Conservation (phyloP, 2,797 vertebrate genomes). For the Phylloscopus collybita region DNA sequence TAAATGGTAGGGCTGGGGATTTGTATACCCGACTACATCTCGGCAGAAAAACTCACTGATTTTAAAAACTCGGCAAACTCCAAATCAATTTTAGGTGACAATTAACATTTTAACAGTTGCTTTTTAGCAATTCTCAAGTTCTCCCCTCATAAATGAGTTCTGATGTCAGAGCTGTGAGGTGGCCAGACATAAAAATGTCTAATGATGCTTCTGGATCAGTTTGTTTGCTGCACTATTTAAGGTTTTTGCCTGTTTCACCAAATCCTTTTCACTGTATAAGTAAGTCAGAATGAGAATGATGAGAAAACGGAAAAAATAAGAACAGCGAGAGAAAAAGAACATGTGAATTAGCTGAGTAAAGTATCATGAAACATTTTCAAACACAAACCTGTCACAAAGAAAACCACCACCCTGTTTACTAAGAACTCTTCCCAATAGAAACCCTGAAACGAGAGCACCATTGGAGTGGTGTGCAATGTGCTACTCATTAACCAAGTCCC, state of each 20-base stretch:
- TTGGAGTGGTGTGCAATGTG: too few species aligned
- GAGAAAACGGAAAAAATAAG: slow-evolving; percentile 60
- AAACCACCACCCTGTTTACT: background rate
- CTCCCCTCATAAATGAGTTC: slow-evolving; percentile 67
- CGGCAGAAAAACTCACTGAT: slow-evolving; percentile 61
- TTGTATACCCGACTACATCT: slow-evolving; percentile 67
- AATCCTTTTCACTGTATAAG: slow-evolving; percentile 90
- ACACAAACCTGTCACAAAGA: background rate
- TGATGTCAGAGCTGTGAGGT: slow-evolving; percentile 70
- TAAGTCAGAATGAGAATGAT: slow-evolving; percentile 68
- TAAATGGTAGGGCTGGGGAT: slow-evolving; percentile 70
- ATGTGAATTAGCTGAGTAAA: slow-evolving; percentile 64
- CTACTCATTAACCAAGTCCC: background rate
- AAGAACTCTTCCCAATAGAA: accelerated
- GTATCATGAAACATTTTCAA: background rate
- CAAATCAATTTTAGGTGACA: slow-evolving; percentile 74
- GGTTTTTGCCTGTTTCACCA: slow-evolving; percentile 97
- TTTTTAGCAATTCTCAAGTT: slow-evolving; percentile 68
- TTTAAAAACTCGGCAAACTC: slow-evolving; percentile 72
- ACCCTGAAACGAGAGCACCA: background rate
- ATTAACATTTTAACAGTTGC: slow-evolving; percentile 72
- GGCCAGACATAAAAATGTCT: slow-evolving; percentile 72
- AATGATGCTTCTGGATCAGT: slow-evolving; percentile 92
- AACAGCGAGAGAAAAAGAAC: slow-evolving; percentile 76
- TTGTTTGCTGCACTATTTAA: slow-evolving; percentile 92